Evolutionary conservation across 2,797 vertebrate genomes (phyloP).

Genomic region (Etheostoma nigrum): DNA sequence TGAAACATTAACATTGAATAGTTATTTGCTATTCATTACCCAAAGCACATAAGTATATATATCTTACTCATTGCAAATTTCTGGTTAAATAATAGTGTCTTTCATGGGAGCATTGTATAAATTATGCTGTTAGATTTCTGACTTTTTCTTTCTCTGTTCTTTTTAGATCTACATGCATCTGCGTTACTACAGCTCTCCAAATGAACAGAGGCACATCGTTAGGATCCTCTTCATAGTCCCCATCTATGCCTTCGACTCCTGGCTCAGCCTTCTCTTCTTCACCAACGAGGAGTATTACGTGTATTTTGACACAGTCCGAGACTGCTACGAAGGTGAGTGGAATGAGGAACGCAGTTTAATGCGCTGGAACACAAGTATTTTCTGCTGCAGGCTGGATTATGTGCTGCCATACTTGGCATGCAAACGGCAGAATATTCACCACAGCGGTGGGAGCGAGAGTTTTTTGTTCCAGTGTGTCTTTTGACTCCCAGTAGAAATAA

Average conservation of each 20-base stretch:
- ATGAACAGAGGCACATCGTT: conserved; percentile 95
- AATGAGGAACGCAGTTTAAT: neutral
- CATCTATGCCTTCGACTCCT: conserved; percentile 96
- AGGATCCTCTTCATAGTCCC: conserved; percentile 96
- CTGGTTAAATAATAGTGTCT: neutral
- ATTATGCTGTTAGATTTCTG: neutral
- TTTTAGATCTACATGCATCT: conserved; percentile 96
- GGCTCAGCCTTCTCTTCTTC: conserved; percentile 97
- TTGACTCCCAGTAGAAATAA: conserved; percentile 42
- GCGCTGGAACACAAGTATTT: neutral
- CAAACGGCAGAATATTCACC: conserved; percentile 2
- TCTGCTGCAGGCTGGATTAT: neutral
- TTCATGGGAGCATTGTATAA: neutral
- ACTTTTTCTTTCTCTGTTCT: neutral
- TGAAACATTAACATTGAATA: neutral
- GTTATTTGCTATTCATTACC: neutral
- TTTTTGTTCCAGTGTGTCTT: conserved; percentile 27
- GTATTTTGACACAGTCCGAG: conserved; percentile 94
- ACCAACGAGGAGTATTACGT: conserved; percentile 98
- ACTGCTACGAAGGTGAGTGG: conserved; percentile 94
- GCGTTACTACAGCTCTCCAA: conserved; percentile 94
- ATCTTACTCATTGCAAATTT: neutral
- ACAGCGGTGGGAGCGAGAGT: neutral
- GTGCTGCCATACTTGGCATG: neutral
- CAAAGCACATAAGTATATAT: neutral